A percentile compares a stretch with the other conserved stretches of the same genome.
Conservation (phyloP, 1,140 invertebrate genomes). For the Drosophila paulistorum region DNA sequence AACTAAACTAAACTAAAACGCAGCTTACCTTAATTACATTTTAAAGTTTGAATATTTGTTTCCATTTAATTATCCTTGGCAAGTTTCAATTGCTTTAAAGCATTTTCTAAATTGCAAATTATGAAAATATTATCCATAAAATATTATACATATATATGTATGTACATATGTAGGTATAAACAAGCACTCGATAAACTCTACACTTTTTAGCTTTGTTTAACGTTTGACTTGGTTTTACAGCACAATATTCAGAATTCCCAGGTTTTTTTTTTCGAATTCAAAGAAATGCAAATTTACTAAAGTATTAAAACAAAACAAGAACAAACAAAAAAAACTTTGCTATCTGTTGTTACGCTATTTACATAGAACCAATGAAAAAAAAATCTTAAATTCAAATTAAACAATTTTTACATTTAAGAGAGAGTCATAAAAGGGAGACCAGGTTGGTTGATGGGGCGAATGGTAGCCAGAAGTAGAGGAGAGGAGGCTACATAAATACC, state of each 20-base stretch:
- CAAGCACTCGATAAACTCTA: too few species aligned
- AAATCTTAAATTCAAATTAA: neutral
- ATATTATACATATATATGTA: too few species aligned
- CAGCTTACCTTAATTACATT: neutral
- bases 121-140: too few species aligned
- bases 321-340: neutral
- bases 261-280: too few species aligned
- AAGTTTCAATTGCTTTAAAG: too few species aligned
- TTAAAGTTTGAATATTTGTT: neutral
- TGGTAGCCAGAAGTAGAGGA: neutral
- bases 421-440: neutral
- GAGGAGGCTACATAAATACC: slow-evolving; percentile 1
- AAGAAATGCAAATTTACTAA: neutral
- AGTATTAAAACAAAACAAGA: neutral
- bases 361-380: slow-evolving; percentile 1
- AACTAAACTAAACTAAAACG: too few species aligned
- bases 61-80: too few species aligned
- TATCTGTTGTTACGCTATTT: neutral
- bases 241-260: too few species aligned
- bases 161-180: too few species aligned
- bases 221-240: too few species aligned
- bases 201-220: too few species aligned
- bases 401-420: neutral
- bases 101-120: too few species aligned
- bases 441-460: neutral